Base-by-base conservation (phyloP, 2,888 invertebrate species). In the Vesta saturnalis region DNA sequence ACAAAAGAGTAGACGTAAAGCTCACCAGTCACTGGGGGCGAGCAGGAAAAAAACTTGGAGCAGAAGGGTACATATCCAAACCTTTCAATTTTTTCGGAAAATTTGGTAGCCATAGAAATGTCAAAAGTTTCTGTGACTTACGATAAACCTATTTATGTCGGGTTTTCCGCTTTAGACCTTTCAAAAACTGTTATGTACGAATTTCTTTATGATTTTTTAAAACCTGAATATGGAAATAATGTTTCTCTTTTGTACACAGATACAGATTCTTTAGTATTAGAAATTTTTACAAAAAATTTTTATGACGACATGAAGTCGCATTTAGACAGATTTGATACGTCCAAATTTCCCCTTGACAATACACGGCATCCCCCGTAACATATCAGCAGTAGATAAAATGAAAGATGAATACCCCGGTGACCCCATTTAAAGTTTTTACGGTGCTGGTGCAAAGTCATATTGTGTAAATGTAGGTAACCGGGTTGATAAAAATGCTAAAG, bases 141-240 rank as follows among this genome's bases (percentile, higher is more conserved):
- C 46, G 76, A 82, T 73, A 82, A 82, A 76, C 83, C 83, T 1
- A 78, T 84, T 21, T 83, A 83, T 67, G 71, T 80, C 1, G 83
- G 83, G 12, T 78, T 83, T 65, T 39, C 70, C 10, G 78, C 84
- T 60, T 72, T 85, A 49, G 84, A 85, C 59, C 23, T 85, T 23
- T 81, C 78, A 0, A 85, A 85, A 77, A 64, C 68, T 1, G 70
- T 79, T 16, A 80, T 85, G 76, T 84, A 83, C 67, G 78, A 82
- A 46, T 83, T 82, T 67, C 76, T 78, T 69, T 83, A 82, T 65
- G 75, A 78, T 65, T 79, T 74, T 46, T 73, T 82, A 19, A 79
- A 76, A 64, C 30, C 23, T 23, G 76, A 73, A 67, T 80, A 79
- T 71, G 72, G 69, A 12, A 61, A 74, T 23, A 74, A 75, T 8